Evolutionary conservation across 1,140 invertebrate species (phyloP).

Genomic region (Zaprionus inermis): DNA sequence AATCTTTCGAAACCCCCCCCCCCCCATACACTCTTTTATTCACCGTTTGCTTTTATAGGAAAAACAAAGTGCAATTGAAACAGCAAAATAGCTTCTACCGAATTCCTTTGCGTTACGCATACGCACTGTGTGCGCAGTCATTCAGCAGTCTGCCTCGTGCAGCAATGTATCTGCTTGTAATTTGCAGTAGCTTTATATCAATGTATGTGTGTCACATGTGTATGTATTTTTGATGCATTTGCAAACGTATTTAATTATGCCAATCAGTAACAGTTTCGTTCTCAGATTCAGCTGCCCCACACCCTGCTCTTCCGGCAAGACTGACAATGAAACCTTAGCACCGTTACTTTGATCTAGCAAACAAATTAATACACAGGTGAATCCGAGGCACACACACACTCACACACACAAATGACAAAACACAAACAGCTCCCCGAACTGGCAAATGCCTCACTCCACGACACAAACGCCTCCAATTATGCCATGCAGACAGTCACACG

Average conservation of each 20-base stretch:
- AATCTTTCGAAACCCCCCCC: no score
- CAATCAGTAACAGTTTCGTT: conserved; percentile 27
- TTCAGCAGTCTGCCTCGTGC: neutral
- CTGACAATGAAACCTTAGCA: conserved; percentile 76
- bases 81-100: no score
- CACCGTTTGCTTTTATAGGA: neutral
- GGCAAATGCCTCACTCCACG: neutral
- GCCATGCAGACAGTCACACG: conserved; percentile 5
- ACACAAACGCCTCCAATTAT: conserved; percentile 60
- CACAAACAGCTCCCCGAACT: conserved; percentile 29
- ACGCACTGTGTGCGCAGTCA: neutral
- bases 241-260: conserved; percentile 41
- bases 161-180: neutral
- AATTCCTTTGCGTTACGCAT: neutral
- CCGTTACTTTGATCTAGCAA: conserved; percentile 74
- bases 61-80: no score
- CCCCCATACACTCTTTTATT: no score
- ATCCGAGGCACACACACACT: conserved; percentile 21
- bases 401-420: conserved; percentile 51
- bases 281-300: conserved; percentile 5
- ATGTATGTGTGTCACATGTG: neutral
- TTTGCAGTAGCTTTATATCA: neutral
- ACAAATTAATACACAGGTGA: conserved; percentile 55
- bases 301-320: neutral
- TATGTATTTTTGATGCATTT: neutral